These are phyloP conservation scores for Pangasius djambal DNA, from an alignment of 2,797 vertebrate genomes.

Conservation along the genomic window DNA sequence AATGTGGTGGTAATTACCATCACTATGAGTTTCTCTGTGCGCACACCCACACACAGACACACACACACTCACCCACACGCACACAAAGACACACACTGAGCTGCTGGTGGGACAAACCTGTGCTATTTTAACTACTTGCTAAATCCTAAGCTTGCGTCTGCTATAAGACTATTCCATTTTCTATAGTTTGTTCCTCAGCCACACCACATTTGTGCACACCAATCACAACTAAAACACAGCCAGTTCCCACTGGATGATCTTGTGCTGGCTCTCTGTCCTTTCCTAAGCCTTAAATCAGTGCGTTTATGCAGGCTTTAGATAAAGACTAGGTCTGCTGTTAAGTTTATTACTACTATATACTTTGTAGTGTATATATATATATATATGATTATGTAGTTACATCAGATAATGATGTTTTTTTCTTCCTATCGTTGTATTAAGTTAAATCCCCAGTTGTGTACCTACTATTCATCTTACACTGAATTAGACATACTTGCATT, in stretches of 20 bases:
- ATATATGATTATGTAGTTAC: slow-evolving; percentile 14
- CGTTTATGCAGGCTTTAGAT: slow-evolving; percentile 11
- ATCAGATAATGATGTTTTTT: background rate
- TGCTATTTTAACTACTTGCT: slow-evolving; percentile 54
- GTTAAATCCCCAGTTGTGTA: background rate
- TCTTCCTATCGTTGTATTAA: background rate
- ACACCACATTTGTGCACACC: slow-evolving; percentile 14
- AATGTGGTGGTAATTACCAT: slow-evolving; percentile 76
- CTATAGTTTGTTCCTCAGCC: slow-evolving; percentile 51
- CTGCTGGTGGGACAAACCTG: slow-evolving; percentile 27
- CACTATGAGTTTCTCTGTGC: slow-evolving; percentile 49
- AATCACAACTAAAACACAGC: slow-evolving; percentile 33
- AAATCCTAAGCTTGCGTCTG: slow-evolving; percentile 41
- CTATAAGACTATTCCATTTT: slow-evolving; percentile 44
- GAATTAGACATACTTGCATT: slow-evolving; percentile 2
- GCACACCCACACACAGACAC: background rate
- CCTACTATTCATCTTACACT: background rate
- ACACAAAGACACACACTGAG: slow-evolving; percentile 29
- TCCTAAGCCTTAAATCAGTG: slow-evolving; percentile 36
- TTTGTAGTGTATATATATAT: background rate
- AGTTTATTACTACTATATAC: background rate
- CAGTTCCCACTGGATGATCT: slow-evolving; percentile 40
- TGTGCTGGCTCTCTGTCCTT: slow-evolving; percentile 2
- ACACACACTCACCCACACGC: background rate
- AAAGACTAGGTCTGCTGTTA: background rate